Percentiles rank a stretch among this genome's conserved stretches.
These are phyloP conservation scores for Halictus rubicundus DNA, from an alignment of 1,140 invertebrate species.

Conservation along the genomic window DNA sequence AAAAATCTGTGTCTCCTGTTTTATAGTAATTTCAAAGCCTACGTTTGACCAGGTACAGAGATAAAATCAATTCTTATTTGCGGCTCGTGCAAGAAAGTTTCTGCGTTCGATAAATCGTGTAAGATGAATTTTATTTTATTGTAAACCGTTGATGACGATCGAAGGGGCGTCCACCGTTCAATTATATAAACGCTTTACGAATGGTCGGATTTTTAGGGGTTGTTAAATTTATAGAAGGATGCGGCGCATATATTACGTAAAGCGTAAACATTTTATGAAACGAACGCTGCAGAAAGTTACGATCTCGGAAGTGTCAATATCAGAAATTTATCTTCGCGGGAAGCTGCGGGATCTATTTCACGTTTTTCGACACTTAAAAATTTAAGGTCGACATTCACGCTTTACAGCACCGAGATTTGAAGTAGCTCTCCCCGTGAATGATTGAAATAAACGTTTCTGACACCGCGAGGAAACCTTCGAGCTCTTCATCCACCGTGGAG, in stretches of 20 bases:
- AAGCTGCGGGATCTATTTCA: neutral
- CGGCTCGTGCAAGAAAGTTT: no score
- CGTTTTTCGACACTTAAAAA: neutral
- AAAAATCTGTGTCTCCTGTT: no score
- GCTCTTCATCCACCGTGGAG: no score
- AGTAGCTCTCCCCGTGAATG: neutral
- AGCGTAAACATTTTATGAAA: conserved; percentile 17
- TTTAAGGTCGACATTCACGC: no score
- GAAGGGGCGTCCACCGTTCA: neutral
- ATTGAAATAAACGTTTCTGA: neutral
- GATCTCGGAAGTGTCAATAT: conserved; percentile 1
- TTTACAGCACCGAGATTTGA: neutral
- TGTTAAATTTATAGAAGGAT: neutral
- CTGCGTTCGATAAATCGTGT: no score
- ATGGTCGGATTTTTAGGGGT: neutral
- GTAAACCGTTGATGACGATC: no score
- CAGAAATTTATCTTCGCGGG: neutral
- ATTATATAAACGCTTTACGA: neutral
- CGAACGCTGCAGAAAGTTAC: neutral
- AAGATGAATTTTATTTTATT: no score
- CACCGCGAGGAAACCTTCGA: no score
- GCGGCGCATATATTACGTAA: neutral
- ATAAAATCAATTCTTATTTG: no score
- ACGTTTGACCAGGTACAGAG: no score
- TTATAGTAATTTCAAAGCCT: no score